These are phyloP conservation scores for Anarsia innoxiella DNA, from an alignment of 2,888 invertebrate genomes.

Conservation along the genomic window DNA sequence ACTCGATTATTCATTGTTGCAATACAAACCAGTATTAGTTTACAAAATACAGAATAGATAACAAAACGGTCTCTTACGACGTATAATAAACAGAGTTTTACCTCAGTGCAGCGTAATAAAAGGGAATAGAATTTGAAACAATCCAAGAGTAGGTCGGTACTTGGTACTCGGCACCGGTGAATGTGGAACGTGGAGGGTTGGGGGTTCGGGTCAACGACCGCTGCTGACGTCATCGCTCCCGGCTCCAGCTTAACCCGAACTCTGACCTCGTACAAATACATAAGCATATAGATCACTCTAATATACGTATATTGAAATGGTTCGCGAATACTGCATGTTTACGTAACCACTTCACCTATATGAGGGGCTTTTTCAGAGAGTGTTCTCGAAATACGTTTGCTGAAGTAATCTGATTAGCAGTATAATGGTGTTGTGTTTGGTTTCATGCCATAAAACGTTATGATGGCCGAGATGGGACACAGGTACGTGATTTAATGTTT, in stretches of 20 bases:
- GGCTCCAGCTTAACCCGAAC: conserved; percentile 60
- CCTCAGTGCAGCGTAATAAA: conserved; percentile 3
- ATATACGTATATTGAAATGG: conserved; percentile 5
- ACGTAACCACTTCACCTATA: conserved; percentile 11
- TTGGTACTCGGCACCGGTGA: conserved; percentile 36
- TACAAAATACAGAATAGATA: too few relatives aligned
- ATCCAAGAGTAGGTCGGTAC: conserved; percentile 14
- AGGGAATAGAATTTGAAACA: conserved; percentile 7
- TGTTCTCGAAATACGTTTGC: background rate
- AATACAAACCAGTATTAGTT: too few relatives aligned
- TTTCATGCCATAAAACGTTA: too few relatives aligned
- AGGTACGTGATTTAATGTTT: too few relatives aligned
- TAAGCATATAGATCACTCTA: conserved; percentile 8
- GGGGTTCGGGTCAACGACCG: conserved; percentile 46
- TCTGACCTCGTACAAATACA: conserved; percentile 44
- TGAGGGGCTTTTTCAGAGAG: background rate
- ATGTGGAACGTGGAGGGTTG: conserved; percentile 45
- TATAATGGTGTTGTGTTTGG: background rate
- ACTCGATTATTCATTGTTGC: too few relatives aligned
- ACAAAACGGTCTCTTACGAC: too few relatives aligned
- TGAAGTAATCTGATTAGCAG: too few relatives aligned
- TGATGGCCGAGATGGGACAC: too few relatives aligned
- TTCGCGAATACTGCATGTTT: conserved; percentile 9
- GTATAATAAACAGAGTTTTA: background rate
- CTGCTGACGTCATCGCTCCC: conserved; percentile 69